Conservation (phyloP, 2,113 vertebrate species). For the Oostethus manadensis region DNA sequence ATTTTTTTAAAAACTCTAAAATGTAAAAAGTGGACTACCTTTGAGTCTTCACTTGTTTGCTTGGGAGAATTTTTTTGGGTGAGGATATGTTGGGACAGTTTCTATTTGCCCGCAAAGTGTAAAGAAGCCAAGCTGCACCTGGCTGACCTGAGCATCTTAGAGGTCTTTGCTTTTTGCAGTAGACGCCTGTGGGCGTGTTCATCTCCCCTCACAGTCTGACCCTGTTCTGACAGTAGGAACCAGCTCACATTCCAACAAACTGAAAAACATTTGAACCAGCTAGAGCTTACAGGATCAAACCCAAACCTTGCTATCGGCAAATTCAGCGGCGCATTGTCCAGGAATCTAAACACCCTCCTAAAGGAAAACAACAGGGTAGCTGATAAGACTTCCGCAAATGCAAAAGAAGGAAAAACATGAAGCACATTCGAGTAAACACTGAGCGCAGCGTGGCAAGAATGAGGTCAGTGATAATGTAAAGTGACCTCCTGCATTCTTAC, state of each 20-base stretch:
- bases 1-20: not conserved
- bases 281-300: constrained; percentile 42
- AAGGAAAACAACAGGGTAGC: not conserved
- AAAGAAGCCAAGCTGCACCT: constrained; percentile 35
- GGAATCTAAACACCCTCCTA: constrained; percentile 20
- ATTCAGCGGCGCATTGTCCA: constrained; percentile 1
- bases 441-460: constrained; percentile 51
- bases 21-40: constrained; percentile 14
- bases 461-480: constrained; percentile 62
- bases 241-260: constrained; percentile 49
- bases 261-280: constrained; percentile 32
- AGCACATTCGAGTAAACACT: constrained; percentile 8
- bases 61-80: constrained; percentile 17
- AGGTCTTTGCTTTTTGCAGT: constrained; percentile 22
- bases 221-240: constrained; percentile 26
- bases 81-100: constrained; percentile 2
- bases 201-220: constrained; percentile 42
- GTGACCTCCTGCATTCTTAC: constrained; percentile 42
- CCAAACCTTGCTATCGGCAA: constrained; percentile 9
- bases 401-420: constrained; percentile 17
- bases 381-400: constrained; percentile 15
- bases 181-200: constrained; percentile 36
- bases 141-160: constrained; percentile 28
- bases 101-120: constrained; percentile 12
- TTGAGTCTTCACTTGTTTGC: constrained; percentile 21